Percentiles rank a stretch among this genome's conserved stretches.
phyloP scores from a whole-genome alignment of 2,797 vertebrate genomes.

The Chelon labrosus region DNA sequence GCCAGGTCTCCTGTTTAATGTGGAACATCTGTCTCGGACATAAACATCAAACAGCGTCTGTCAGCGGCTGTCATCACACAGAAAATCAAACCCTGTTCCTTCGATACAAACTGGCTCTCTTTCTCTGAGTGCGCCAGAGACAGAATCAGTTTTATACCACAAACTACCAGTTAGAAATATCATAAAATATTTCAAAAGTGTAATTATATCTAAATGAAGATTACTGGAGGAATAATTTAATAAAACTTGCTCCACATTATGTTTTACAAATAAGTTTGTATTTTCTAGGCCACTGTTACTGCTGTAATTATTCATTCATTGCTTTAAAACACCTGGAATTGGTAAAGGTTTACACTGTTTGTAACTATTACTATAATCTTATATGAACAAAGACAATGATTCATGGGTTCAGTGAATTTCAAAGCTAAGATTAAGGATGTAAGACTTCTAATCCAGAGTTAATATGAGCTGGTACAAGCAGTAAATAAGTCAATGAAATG shows the following conservation, averaged over 20 bases:
- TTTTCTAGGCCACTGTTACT: constrained; percentile 26
- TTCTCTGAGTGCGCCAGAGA: not conserved
- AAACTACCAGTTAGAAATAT: constrained; percentile 49
- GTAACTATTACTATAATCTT: not conserved
- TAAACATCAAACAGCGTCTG: constrained; percentile 53
- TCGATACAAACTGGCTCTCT: constrained; percentile 2
- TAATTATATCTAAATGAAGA: constrained; percentile 30
- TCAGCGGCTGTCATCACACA: constrained; percentile 20
- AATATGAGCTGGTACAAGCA: not conserved
- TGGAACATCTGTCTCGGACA: constrained; percentile 64
- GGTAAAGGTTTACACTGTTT: not conserved
- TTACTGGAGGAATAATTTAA: constrained; percentile 22
- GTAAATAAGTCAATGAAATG: constrained; percentile 7
- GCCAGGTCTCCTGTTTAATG: constrained; percentile 60
- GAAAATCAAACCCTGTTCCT: constrained; percentile 28
- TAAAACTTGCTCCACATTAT: constrained; percentile 38
- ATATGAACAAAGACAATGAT: constrained; percentile 19
- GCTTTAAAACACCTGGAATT: not conserved
- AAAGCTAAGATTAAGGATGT: constrained; percentile 16
- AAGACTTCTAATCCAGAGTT: not conserved
- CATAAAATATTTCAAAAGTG: constrained; percentile 53
- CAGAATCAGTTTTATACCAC: constrained; percentile 44
- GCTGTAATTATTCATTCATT: constrained; percentile 22
- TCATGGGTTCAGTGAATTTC: constrained; percentile 1
- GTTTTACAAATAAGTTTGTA: constrained; percentile 3